Conservation (phyloP, 2,113 vertebrate species). For the Notothenia rossii region DNA sequence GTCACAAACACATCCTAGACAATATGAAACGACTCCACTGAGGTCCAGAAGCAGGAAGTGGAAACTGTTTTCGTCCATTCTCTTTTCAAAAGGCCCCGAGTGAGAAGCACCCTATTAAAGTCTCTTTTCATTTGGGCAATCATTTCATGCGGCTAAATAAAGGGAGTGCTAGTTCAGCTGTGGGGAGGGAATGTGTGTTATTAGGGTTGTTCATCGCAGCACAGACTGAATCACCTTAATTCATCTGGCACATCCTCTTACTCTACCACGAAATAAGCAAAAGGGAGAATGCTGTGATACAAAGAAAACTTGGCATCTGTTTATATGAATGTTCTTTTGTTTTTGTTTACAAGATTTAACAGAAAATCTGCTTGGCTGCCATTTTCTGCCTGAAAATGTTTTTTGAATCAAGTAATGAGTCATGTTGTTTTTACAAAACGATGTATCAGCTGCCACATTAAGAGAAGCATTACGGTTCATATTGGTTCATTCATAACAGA, state of each 20-base stretch:
- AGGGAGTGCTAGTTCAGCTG: conserved; percentile 63
- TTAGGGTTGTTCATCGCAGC: conserved; percentile 66
- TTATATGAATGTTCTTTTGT: not conserved
- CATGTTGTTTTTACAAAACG: not conserved
- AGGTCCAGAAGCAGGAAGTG: conserved; percentile 26
- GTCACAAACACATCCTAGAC: not conserved
- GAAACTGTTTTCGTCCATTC: conserved; percentile 53
- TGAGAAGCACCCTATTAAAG: conserved; percentile 71
- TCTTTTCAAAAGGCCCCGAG: conserved; percentile 61
- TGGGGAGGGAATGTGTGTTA: conserved; percentile 61
- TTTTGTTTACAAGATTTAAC: conserved; percentile 23
- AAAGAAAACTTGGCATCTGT: not conserved
- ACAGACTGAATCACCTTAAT: conserved; percentile 66
- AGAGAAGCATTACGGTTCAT: not conserved
- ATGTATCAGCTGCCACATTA: not conserved
- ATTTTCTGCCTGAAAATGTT: not conserved
- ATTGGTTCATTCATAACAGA: not conserved
- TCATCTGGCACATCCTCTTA: conserved; percentile 52
- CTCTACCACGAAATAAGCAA: conserved; percentile 19
- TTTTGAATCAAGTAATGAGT: not conserved
- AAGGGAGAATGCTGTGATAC: conserved; percentile 14
- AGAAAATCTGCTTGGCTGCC: conserved; percentile 7
- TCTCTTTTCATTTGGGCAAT: conserved; percentile 74
- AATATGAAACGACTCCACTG: conserved; percentile 23
- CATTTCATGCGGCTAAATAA: conserved; percentile 71